Conservation (phyloP, 2,888 invertebrate species). For the Temnothorax unifasciatus region DNA sequence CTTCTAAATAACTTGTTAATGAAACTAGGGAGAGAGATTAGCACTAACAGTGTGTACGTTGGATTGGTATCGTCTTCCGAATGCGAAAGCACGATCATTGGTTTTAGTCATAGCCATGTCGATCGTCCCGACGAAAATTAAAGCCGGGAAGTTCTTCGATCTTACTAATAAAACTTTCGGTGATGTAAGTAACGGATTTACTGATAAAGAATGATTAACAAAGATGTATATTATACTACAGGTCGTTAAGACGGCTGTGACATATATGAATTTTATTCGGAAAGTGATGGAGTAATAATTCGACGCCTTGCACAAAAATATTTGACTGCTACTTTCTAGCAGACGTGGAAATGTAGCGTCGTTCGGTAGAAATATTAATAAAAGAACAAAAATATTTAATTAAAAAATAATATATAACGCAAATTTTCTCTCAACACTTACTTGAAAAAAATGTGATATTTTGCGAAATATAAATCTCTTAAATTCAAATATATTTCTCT, state of each 20-base stretch:
- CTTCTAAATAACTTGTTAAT: background rate
- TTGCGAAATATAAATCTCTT: background rate
- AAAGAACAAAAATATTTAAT: background rate
- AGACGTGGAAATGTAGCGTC: background rate
- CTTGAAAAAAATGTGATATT: background rate
- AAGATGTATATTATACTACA: constrained; percentile 26
- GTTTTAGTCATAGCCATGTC: constrained; percentile 64
- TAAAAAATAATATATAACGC: background rate
- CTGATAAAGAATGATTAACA: background rate
- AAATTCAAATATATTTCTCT: constrained; percentile 1
- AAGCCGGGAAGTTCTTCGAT: constrained; percentile 77
- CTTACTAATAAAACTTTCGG: constrained; percentile 75
- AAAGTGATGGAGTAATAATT: constrained; percentile 41
- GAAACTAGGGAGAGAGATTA: constrained; percentile 36
- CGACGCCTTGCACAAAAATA: background rate
- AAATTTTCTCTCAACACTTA: background rate
- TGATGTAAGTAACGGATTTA: constrained; percentile 68
- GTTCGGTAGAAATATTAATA: constrained; percentile 12
- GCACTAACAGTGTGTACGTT: constrained; percentile 50
- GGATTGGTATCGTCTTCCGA: constrained; percentile 69
- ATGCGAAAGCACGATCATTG: constrained; percentile 55
- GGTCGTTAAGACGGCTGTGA: constrained; percentile 58
- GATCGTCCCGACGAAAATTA: constrained; percentile 72
- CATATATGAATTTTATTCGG: constrained; percentile 64
- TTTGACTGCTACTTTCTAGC: background rate